Percentiles rank a stretch among this genome's conserved stretches.
Evolutionary conservation across 1,140 invertebrate species (phyloP).

Genomic region (Leucophenga varia): DNA sequence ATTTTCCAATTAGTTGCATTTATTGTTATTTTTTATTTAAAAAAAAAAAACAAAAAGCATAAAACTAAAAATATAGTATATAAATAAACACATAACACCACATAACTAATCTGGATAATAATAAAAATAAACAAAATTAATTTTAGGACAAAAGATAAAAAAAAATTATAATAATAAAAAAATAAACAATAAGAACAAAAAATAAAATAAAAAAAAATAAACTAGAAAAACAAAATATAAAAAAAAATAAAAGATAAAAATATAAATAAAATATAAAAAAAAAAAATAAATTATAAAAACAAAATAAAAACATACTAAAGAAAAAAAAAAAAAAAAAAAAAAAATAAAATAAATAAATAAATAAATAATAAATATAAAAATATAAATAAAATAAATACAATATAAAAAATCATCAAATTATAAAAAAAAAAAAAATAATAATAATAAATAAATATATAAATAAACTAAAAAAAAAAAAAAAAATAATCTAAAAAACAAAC

Average conservation of each 20-base stretch:
- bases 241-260: conserved; percentile 29
- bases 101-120: too few relatives aligned
- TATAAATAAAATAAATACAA: conserved; percentile 20
- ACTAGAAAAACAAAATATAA: conserved; percentile 15
- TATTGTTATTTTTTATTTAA: too few relatives aligned
- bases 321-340: conserved; percentile 10
- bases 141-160: too few relatives aligned
- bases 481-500: conserved; percentile 13
- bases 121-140: too few relatives aligned
- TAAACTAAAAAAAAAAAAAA: neutral
- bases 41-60: too few relatives aligned
- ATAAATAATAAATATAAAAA: conserved; percentile 16
- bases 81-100: too few relatives aligned
- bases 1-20: too few relatives aligned
- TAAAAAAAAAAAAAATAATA: neutral
- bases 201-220: too few relatives aligned
- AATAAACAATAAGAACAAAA: too few relatives aligned
- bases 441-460: neutral
- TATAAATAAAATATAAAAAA: conserved; percentile 18
- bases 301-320: conserved; percentile 6
- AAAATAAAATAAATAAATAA: conserved; percentile 11
- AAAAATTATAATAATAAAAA: too few relatives aligned
- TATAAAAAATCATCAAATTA: conserved; percentile 3
- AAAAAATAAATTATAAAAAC: neutral
- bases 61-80: too few relatives aligned